Conservation (phyloP, 1,140 invertebrate genomes). For the Drosophila suzukii region DNA sequence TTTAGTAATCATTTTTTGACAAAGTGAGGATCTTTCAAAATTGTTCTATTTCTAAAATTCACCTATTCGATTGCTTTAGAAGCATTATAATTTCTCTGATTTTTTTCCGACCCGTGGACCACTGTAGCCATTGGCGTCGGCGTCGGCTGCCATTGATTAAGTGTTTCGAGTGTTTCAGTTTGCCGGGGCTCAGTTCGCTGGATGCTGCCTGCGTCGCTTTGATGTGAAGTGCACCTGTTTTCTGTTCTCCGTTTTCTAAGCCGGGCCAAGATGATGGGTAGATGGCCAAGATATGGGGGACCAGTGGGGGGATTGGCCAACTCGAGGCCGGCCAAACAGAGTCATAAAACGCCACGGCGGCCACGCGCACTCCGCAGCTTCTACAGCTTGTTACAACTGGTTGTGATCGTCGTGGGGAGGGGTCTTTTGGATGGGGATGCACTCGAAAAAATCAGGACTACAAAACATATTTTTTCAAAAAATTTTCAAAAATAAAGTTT, state of each 20-base stretch:
- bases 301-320: neutral
- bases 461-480: no score
- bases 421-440: neutral
- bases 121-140: slow-evolving; percentile 52
- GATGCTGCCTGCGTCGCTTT: slow-evolving; percentile 42
- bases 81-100: neutral
- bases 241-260: slow-evolving; percentile 52
- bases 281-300: neutral
- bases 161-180: slow-evolving; percentile 72
- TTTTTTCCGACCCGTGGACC: neutral
- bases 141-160: slow-evolving; percentile 71
- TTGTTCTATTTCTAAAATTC: no score
- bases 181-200: slow-evolving; percentile 29
- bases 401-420: slow-evolving; percentile 38
- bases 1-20: no score
- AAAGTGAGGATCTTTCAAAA: no score
- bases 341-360: slow-evolving; percentile 76
- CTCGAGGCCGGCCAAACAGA: slow-evolving; percentile 65
- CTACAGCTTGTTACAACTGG: slow-evolving; percentile 76
- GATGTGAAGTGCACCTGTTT: slow-evolving; percentile 83
- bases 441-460: slow-evolving; percentile 1
- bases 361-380: slow-evolving; percentile 56
- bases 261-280: slow-evolving; percentile 32
- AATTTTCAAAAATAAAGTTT: no score
- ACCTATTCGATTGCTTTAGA: no score